These are phyloP conservation scores for Zophobas morio DNA, from an alignment of 1,140 invertebrate genomes.

Conservation along the genomic window DNA sequence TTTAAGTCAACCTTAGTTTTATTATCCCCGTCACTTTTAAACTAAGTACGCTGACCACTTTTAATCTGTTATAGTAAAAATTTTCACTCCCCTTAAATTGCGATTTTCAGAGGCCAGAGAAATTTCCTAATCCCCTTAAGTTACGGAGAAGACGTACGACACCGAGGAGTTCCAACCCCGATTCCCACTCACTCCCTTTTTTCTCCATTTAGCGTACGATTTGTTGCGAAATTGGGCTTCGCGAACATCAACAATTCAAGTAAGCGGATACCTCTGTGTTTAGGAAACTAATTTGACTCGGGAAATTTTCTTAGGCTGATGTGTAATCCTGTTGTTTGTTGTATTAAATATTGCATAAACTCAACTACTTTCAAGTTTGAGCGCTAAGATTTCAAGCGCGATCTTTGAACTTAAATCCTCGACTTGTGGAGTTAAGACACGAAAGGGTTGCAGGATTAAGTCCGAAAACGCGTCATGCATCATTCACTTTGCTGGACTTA, in stretches of 20 bases:
- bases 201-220: conserved; percentile 19
- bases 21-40: too few species aligned
- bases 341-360: conserved; percentile 51
- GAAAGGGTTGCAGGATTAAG: conserved; percentile 50
- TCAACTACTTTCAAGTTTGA: conserved; percentile 47
- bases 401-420: conserved; percentile 53
- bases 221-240: conserved; percentile 4
- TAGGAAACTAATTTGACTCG: conserved; percentile 40
- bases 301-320: conserved; percentile 28
- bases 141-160: conserved; percentile 37
- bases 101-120: conserved; percentile 31
- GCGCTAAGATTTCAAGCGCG: conserved; percentile 44
- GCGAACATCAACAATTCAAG: conserved; percentile 26
- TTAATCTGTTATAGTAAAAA: too few species aligned
- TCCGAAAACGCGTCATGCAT: conserved; percentile 40
- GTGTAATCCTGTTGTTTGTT: conserved; percentile 49
- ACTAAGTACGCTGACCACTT: too few species aligned
- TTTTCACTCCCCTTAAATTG: too few species aligned
- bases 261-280: conserved; percentile 30
- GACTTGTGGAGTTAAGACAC: conserved; percentile 46
- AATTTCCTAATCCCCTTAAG: conserved; percentile 40
- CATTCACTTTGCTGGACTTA: conserved; percentile 46
- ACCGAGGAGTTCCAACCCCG: not conserved
- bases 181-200: conserved; percentile 1
- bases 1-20: too few species aligned